Base-by-base conservation (phyloP, 2,888 invertebrate genomes). In the Chloromyia formosa region DNA sequence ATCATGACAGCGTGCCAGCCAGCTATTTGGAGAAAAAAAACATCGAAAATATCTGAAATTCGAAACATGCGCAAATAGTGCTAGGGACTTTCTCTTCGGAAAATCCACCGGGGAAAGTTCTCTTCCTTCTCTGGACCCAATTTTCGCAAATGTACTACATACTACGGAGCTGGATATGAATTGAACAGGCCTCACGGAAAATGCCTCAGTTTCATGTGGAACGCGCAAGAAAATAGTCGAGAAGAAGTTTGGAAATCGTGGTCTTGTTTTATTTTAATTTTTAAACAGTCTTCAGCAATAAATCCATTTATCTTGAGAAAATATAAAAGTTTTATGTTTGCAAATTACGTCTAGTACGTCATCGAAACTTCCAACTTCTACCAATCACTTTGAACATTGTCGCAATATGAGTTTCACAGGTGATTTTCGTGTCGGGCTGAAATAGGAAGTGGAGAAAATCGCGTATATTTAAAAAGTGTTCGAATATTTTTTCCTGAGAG, bases 131-230 rank as follows among this genome's bases (percentile, higher is more conserved):
- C 16, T 71, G 35, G 40, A 14, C 56, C 71, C 14, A 22, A 7
- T 64, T n/a, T 58, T 35, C 27, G 27, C 27, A 2, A 35, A 35
- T 7, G 49, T 71, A 14, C 16, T 7, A 14, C 5, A n/a, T n/a
- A n/a, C 16, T 7, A 16, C 23, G 16, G 14, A 27, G 35, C 56
- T 71, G 71, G 56, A 56, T 71, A 71, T 71, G 40, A 71, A 56
- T 71, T 71, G 71, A 20, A 69, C 20, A 20, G 58, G 40, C 40
- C 20, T 20, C 40, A 56, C 71, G 71, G 56, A 71, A 71, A 71
- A 40, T 56, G 18, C 79, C 82, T 84, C 82, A 84, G 84, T 84
- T 84, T 84, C 83, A 82, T 83, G 81, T 84, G 84, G 84, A 83
- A 84, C 83, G 82, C 82, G 83, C 81, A 81, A 80, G 81, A 80